A percentile compares a stretch with the other conserved stretches of the same genome.
phyloP scores from a whole-genome alignment of 1,140 invertebrate genomes.

The Ostrea denselamellosa region DNA sequence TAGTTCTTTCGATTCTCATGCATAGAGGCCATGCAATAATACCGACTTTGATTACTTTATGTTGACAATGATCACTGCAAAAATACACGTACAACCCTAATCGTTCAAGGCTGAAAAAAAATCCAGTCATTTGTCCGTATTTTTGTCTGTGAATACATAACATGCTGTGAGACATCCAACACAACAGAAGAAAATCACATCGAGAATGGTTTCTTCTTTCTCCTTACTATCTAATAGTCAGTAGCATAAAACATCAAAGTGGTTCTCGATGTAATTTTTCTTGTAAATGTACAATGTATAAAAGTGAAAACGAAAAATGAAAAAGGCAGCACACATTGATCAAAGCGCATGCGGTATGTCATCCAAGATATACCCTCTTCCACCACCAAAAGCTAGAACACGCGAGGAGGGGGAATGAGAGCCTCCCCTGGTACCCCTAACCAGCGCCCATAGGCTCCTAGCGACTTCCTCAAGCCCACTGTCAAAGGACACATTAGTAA shows the following conservation, averaged over 20 bases:
- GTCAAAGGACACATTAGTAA: constrained; percentile 44
- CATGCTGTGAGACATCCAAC: background rate
- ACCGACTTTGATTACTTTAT: background rate
- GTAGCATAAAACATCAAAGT: background rate
- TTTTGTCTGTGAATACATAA: background rate
- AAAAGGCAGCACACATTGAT: constrained; percentile 1
- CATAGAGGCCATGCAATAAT: background rate
- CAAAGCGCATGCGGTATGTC: constrained; percentile 22
- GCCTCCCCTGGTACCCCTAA: constrained; percentile 56
- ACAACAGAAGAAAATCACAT: background rate
- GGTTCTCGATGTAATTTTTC: background rate
- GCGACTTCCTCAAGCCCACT: constrained; percentile 57
- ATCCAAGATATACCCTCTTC: constrained; percentile 39
- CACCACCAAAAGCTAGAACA: constrained; percentile 42
- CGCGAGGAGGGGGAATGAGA: constrained; percentile 48
- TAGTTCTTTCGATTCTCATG: background rate
- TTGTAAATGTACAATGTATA: background rate
- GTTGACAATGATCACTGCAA: background rate
- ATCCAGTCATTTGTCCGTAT: background rate
- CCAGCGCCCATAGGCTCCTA: constrained; percentile 59
- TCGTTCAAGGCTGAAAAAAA: background rate
- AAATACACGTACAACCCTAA: background rate
- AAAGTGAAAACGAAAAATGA: background rate
- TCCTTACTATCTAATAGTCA: background rate
- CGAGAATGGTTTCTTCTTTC: background rate